Base-by-base conservation (phyloP, 2,888 invertebrate genomes). In the Tetropium fuscum region DNA sequence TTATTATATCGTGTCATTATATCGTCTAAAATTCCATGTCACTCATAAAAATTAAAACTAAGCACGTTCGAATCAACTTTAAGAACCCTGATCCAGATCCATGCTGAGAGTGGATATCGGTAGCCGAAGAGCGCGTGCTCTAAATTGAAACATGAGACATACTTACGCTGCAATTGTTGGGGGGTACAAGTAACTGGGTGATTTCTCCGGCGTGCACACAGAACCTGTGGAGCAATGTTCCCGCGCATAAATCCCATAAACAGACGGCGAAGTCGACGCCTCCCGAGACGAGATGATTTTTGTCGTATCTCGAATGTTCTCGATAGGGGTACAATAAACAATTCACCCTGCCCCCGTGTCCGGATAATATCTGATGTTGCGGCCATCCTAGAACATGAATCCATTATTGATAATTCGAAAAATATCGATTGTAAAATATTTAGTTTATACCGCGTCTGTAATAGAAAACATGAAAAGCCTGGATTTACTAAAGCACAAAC, bases 201-300 rank as follows among this genome's bases (percentile, higher is more conserved):
- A 99, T 94, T 83, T 98, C 97, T 0, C 98, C 99, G 0, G 98
- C 98, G 80, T 99, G 98, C 0, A 98, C 97, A 75, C 97, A 97
- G 84, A 98, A 99, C 2, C 97, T 88, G 79, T 98, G 96, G 53
- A 99, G 83, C 30, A 97, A 82, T 1, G 89, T 89, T 1, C 97
- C 97, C 22, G 92, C 91, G 77, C 93, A 94, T 68, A 98, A 84
- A 78, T 98, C 97, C 98, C 98, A 98, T 0, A 98, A 84, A 70
- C 95, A 96, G 2, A 97, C 97, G 0, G 97, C 96, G 83, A 99
- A 99, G 83, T 99, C 99, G 7, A 97, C 94, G 0, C 98, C 97
- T 1, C 99, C 99, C 0, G 97, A 97, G 0, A 98, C 89, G n/a
- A 97, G 83, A 78, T 94, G 92, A 0, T 92, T 86, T 66, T 91